Evolutionary conservation across 2,113 vertebrate genomes (phyloP).

Genomic region (Crypturellus undulatus): DNA sequence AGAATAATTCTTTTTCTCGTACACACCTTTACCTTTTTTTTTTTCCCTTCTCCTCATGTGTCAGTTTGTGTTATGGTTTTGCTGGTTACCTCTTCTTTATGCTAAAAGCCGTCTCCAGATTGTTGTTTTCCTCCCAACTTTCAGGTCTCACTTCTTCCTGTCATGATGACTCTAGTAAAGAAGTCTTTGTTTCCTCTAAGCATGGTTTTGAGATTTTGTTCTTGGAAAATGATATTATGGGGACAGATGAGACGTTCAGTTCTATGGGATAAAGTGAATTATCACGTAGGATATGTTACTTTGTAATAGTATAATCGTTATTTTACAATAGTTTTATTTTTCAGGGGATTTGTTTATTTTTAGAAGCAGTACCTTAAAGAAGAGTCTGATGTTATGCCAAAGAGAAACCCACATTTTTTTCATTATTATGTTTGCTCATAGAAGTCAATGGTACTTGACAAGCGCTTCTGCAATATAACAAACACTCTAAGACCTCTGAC

Average conservation of each 20-base stretch:
- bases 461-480: not conserved
- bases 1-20: slow-evolving; percentile 45
- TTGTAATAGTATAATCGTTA: not conserved
- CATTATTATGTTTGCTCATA: not conserved
- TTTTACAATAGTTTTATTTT: not conserved
- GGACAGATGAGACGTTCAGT: not conserved
- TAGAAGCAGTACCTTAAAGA: not conserved
- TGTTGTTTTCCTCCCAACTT: not conserved
- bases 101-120: not conserved
- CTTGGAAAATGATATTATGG: not conserved
- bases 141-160: not conserved
- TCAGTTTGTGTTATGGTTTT: slow-evolving; percentile 17
- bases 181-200: not conserved
- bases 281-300: not conserved
- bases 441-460: not conserved
- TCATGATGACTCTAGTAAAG: not conserved
- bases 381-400: not conserved
- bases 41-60: not conserved
- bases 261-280: not conserved
- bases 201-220: not conserved
- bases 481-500: not conserved
- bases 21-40: not conserved
- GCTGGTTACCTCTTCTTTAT: not conserved
- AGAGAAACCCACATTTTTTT: not conserved
- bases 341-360: not conserved